These are phyloP conservation scores for Atrina japonica DNA, from an alignment of 2,888 invertebrate genomes.

Conservation along the genomic window DNA sequence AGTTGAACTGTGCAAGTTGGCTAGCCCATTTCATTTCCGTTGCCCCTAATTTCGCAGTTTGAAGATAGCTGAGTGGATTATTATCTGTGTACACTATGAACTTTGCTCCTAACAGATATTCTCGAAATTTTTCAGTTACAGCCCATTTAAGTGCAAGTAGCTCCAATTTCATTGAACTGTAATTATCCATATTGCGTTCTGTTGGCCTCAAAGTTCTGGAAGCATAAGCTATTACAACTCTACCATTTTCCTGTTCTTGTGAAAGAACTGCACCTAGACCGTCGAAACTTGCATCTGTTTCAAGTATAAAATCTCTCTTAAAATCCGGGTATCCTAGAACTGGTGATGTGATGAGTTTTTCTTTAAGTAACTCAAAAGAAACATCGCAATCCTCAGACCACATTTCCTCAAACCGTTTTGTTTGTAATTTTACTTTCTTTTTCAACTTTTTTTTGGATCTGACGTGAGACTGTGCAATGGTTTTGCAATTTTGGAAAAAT, in stretches of 20 bases:
- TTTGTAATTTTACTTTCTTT: too few species aligned
- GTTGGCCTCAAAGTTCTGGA: slow-evolving; percentile 43
- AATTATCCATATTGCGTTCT: slow-evolving; percentile 46
- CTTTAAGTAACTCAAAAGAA: slow-evolving; percentile 43
- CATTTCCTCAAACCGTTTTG: slow-evolving; percentile 13
- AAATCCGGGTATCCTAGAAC: slow-evolving; percentile 49
- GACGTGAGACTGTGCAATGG: slow-evolving; percentile 31
- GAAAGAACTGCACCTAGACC: slow-evolving; percentile 51
- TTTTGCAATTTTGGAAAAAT: slow-evolving; percentile 34
- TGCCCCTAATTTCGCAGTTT: slow-evolving; percentile 54
- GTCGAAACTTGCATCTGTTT: slow-evolving; percentile 48
- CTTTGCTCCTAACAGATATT: slow-evolving; percentile 18
- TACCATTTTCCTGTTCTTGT: slow-evolving; percentile 40
- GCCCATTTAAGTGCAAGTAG: slow-evolving; percentile 36
- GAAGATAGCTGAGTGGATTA: slow-evolving; percentile 41
- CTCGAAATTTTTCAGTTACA: slow-evolving; percentile 37
- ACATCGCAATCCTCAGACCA: slow-evolving; percentile 29
- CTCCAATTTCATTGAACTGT: slow-evolving; percentile 34
- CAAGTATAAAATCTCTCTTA: slow-evolving; percentile 42
- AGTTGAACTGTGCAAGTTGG: slow-evolving; percentile 50
- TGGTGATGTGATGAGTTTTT: slow-evolving; percentile 30
- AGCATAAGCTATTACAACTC: slow-evolving; percentile 47
- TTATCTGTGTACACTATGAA: slow-evolving; percentile 36
- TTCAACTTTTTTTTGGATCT: too few species aligned
- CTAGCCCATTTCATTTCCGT: slow-evolving; percentile 52